Base-by-base conservation (phyloP, 2,888 invertebrate species). In the Eristalinus aeneus region DNA sequence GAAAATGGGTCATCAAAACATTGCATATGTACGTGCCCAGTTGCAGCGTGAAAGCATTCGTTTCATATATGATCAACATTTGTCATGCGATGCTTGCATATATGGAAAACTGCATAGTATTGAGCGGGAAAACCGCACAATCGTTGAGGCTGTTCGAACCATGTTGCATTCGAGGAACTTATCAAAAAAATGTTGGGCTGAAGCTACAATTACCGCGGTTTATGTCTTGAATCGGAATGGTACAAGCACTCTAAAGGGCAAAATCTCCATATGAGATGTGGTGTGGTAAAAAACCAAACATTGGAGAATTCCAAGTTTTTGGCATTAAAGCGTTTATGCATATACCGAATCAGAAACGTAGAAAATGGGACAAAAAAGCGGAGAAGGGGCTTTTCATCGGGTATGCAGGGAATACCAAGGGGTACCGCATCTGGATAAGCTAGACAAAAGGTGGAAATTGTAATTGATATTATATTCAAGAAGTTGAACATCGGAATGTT, bases 221-320 rank as follows among this genome's bases (percentile, higher is more conserved):
- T 88, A 88, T 65, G 54, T 89, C n/a, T 80, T 88, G 67, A 90
- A 90, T 65, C 64, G 85, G 12, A 76, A 46, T 22, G 64, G 34
- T 0, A 63, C 36, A 3, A 77, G 56, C 1, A 12, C 54, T 27
- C 16, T 74, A 1, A 68, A 82, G 8, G n/a, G 68, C 20, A 87
- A 86, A n/a, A 79, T 90, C 91, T 0, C 91, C 92, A 1, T 89
- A 89, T 73, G 91, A 92, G 81, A n/a, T 89, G 16, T 92, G 92
- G 91, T 87, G 88, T 65, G 89, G 16, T 10, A 12, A 39, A 4
- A 69, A 56, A 39, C 46, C 27, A 81, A 82, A 11, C 75, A 90
- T 5, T 91, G 91, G 90, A 67, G 89, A 89, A 0, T 90, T 89
- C 23, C 34, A 12, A 64, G 36, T 36, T 2, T n/a, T 64, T 39